Percentiles rank a stretch among this genome's conserved stretches.
Evolutionary conservation across 1,140 invertebrate species (phyloP).

Genomic region (Parasteatoda tepidariorum): DNA sequence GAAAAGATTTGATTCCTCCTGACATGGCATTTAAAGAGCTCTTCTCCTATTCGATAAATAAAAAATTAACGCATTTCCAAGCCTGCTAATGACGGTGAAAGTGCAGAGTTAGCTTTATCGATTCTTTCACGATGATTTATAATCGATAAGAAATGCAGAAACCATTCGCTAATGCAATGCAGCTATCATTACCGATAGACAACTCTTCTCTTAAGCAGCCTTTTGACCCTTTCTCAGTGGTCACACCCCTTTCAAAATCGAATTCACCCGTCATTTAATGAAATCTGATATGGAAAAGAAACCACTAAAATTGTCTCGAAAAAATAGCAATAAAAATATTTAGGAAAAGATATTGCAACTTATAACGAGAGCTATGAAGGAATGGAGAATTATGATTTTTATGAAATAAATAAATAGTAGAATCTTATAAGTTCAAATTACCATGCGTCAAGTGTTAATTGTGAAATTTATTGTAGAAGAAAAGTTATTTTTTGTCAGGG

Average conservation of each 20-base stretch:
- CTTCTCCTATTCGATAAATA: not conserved
- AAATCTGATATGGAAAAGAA: too few relatives aligned
- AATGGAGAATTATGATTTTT: too few relatives aligned
- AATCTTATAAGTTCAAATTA: too few relatives aligned
- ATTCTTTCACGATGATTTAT: not conserved
- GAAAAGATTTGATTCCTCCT: not conserved
- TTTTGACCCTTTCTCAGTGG: constrained; percentile 1
- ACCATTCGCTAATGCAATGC: not conserved
- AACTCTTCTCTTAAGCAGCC: not conserved
- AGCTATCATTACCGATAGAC: constrained; percentile 21
- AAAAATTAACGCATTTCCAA: not conserved
- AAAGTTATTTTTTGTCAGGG: too few relatives aligned
- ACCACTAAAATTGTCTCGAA: too few relatives aligned
- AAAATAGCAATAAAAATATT: too few relatives aligned
- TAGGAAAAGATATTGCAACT: too few relatives aligned
- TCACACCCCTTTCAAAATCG: constrained; percentile 27
- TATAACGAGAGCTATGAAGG: too few relatives aligned
- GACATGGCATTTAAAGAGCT: not conserved
- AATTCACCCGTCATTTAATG: too few relatives aligned
- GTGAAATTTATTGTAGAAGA: too few relatives aligned
- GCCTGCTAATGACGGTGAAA: not conserved
- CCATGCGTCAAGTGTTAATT: too few relatives aligned
- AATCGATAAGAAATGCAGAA: constrained; percentile 31
- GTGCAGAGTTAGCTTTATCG: not conserved
- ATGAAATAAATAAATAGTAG: too few relatives aligned